Base-by-base conservation (phyloP, 2,888 invertebrate genomes). In the Papilio elwesi region DNA sequence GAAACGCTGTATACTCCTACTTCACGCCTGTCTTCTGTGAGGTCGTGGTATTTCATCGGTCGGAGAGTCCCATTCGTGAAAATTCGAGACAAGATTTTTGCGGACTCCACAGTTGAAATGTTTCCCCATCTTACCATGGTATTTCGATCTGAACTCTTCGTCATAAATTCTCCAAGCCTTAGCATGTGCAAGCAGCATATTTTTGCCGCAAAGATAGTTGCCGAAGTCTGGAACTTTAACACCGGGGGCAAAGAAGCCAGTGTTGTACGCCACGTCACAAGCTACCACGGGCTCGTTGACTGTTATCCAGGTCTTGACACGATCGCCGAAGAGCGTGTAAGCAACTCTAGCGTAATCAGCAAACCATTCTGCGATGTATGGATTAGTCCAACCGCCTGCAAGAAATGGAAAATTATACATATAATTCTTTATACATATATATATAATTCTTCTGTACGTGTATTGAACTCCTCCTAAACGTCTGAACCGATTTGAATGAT, bases 241-340 rank as follows among this genome's bases (percentile, higher is more conserved):
- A 0, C 73, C 76, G 79, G 90, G 79, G 0, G 94, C 93, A 81
- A 92, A 82, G 26, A 81, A 82, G 49, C 89, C 89, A 0, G 85
- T 82, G 6, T 88, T 90, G 78, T 94, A 95, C 0, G 86, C 86
- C 0, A 76, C 55, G 3, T 84, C 83, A 74, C 93, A 93, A 51
- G 89, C 77, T 0, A 87, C 75, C 52, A 85, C 80, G 0, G 96
- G 96, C 78, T 97, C 97, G 82, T 97, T 97, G 55, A 97, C 90
- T 0, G 97, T 97, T 0, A 96, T 93, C 96, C 96, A 97, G 55
- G 90, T 86, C 81, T 91, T 94, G 0, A 96, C 95, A 52, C 95
- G 91, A 77, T 95, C 94, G 0, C 94, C 96, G 77, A 92, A 95
- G 75, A 95, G 86, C 9, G 90, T 86, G 79, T 92, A 94, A 0